These are phyloP conservation scores for Neelides sp. DNA, from an alignment of 1,140 invertebrate species.

Conservation along the genomic window DNA sequence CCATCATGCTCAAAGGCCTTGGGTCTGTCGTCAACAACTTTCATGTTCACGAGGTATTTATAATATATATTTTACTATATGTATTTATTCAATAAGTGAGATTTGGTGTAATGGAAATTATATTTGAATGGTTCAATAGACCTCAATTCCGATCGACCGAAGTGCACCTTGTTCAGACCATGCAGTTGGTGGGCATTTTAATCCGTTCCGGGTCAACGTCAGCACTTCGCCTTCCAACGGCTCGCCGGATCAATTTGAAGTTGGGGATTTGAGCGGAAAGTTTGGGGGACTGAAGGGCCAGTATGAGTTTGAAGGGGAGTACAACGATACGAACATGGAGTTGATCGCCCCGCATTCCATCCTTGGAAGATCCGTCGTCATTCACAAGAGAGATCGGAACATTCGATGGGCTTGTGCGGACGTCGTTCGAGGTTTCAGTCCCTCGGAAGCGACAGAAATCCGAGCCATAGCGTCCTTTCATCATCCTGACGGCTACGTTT, in stretches of 20 bases:
- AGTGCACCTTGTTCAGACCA: slow-evolving; percentile 52
- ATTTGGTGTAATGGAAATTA: too few species aligned
- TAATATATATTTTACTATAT: background rate
- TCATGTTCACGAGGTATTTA: slow-evolving; percentile 62
- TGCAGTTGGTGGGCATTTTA: slow-evolving; percentile 66
- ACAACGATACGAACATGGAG: slow-evolving; percentile 71
- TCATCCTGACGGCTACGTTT: slow-evolving; percentile 69
- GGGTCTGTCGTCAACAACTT: slow-evolving; percentile 55
- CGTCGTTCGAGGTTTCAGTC: slow-evolving; percentile 70
- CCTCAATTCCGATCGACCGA: slow-evolving; percentile 27
- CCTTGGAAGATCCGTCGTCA: slow-evolving; percentile 72
- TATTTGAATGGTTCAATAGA: slow-evolving; percentile 9
- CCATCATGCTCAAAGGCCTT: slow-evolving; percentile 62
- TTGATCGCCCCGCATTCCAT: slow-evolving; percentile 72
- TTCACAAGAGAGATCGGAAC: slow-evolving; percentile 56
- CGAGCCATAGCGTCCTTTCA: slow-evolving; percentile 82
- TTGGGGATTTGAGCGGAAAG: slow-evolving; percentile 82
- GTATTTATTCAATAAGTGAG: too few species aligned
- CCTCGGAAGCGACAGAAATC: slow-evolving; percentile 68
- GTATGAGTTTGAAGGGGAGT: slow-evolving; percentile 45
- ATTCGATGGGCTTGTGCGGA: slow-evolving; percentile 69
- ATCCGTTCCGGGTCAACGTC: slow-evolving; percentile 59
- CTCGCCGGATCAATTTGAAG: slow-evolving; percentile 70
- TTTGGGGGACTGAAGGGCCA: slow-evolving; percentile 49
- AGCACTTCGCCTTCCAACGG: slow-evolving; percentile 47